Conservation (phyloP, 2,888 invertebrate species). For the Coleophora flavipennella region DNA sequence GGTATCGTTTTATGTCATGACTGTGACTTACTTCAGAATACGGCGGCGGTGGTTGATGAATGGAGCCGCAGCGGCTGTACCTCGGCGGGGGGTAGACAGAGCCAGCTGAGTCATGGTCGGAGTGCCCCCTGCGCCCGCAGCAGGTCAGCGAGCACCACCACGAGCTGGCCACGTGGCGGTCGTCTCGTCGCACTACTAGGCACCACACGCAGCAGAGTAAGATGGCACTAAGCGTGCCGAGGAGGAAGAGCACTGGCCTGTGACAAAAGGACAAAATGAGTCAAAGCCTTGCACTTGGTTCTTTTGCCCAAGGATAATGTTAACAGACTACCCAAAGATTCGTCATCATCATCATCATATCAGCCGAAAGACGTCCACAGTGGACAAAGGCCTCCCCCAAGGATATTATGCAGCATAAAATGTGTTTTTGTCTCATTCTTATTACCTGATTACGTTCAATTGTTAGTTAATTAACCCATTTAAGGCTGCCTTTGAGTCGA, state of each 20-base stretch:
- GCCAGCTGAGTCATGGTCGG: conserved; percentile 84
- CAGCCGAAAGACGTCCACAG: too few relatives aligned
- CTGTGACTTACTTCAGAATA: conserved; percentile 80
- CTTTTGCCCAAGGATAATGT: too few relatives aligned
- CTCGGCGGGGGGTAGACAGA: conserved; percentile 88
- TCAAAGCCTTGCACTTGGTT: too few relatives aligned
- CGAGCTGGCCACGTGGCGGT: too few relatives aligned
- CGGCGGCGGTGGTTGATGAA: conserved; percentile 87
- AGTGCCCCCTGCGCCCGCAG: conserved; percentile 61
- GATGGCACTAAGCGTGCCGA: conserved; percentile 78
- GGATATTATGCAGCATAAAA: too few relatives aligned
- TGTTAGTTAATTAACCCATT: too few relatives aligned
- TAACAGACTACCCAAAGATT: too few relatives aligned
- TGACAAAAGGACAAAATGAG: conserved; percentile 1
- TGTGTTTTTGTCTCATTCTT: too few relatives aligned
- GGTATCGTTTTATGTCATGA: conserved; percentile 16
- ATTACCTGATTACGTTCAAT: too few relatives aligned
- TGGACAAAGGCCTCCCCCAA: too few relatives aligned
- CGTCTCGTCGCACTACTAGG: conserved; percentile 21
- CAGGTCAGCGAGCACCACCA: conserved; percentile 19
- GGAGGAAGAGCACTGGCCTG: conserved; percentile 79
- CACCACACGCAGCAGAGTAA: conserved; percentile 80
- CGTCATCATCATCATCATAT: too few relatives aligned
- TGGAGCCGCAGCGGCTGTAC: conserved; percentile 87
- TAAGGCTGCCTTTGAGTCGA: too few relatives aligned